Evolutionary conservation across 1,140 invertebrate species (phyloP).

Genomic region (Neomicropteryx cornuta): DNA sequence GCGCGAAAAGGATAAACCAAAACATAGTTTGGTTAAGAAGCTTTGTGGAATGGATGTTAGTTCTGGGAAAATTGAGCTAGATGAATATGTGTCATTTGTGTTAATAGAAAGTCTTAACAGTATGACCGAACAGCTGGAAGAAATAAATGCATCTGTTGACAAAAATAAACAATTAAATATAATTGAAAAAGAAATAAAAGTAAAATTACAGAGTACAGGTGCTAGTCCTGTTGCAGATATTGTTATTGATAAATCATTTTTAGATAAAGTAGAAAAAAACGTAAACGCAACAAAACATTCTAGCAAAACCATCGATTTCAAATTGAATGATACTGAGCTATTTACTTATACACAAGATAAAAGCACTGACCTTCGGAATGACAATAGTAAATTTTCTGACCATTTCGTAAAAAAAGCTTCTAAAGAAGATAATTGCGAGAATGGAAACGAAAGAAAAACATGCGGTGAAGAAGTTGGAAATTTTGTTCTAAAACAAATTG

Average conservation of each 20-base stretch:
- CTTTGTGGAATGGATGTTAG: too few relatives aligned
- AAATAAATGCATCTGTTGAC: conserved; percentile 31
- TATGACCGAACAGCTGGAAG: conserved; percentile 33
- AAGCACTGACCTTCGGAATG: too few relatives aligned
- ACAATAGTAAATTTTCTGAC: too few relatives aligned
- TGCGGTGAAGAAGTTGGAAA: not conserved
- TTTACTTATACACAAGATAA: too few relatives aligned
- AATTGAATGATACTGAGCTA: too few relatives aligned
- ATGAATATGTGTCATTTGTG: conserved; percentile 38
- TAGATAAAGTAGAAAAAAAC: too few relatives aligned
- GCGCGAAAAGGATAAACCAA: too few relatives aligned
- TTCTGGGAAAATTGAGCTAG: conserved; percentile 32
- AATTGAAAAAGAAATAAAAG: conserved; percentile 39
- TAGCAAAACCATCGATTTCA: too few relatives aligned
- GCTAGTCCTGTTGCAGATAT: conserved; percentile 38
- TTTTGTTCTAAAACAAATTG: not conserved
- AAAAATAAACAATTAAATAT: conserved; percentile 30
- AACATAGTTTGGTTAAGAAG: too few relatives aligned
- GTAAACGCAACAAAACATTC: too few relatives aligned
- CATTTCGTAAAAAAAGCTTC: too few relatives aligned
- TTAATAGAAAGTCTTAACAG: conserved; percentile 37
- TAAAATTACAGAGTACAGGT: conserved; percentile 35
- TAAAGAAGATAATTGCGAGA: not conserved
- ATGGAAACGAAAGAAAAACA: not conserved
- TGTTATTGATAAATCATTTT: too few relatives aligned